Evolutionary conservation across 2,113 vertebrate species (phyloP).

Genomic region (Bettongia penicillata): DNA sequence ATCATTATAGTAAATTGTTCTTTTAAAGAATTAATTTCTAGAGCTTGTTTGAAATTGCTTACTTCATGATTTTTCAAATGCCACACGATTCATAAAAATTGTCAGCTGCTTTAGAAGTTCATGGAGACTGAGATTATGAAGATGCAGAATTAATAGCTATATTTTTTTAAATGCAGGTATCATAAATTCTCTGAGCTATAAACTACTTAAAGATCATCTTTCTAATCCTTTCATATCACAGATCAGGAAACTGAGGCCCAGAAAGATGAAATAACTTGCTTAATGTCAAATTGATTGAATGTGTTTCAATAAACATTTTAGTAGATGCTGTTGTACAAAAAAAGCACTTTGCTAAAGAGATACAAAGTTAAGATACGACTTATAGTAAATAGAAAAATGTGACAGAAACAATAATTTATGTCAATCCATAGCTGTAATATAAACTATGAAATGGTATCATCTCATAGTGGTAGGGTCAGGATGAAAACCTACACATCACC

Average conservation of each 20-base stretch:
- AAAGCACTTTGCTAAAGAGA: background rate
- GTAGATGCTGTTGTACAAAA: background rate
- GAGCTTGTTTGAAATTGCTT: background rate
- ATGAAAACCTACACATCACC: background rate
- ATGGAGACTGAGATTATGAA: background rate
- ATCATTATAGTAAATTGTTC: background rate
- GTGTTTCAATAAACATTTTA: background rate
- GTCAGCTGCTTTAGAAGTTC: background rate
- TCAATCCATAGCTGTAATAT: background rate
- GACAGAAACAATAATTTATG: background rate
- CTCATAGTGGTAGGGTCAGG: background rate
- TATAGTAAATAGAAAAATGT: background rate
- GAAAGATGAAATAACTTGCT: background rate
- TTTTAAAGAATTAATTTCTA: conserved; percentile 29
- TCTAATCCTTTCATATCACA: background rate
- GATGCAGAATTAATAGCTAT: background rate
- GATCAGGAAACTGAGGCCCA: background rate
- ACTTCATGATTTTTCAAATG: conserved; percentile 26
- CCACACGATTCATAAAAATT: background rate
- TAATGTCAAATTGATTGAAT: background rate
- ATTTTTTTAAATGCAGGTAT: background rate
- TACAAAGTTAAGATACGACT: background rate
- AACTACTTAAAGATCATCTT: background rate
- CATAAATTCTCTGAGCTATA: background rate
- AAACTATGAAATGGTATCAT: background rate